Percentiles rank a stretch among this genome's conserved stretches.
These are phyloP conservation scores for Dicyrtomina minuta DNA, from an alignment of 2,888 invertebrate species.

Conservation along the genomic window DNA sequence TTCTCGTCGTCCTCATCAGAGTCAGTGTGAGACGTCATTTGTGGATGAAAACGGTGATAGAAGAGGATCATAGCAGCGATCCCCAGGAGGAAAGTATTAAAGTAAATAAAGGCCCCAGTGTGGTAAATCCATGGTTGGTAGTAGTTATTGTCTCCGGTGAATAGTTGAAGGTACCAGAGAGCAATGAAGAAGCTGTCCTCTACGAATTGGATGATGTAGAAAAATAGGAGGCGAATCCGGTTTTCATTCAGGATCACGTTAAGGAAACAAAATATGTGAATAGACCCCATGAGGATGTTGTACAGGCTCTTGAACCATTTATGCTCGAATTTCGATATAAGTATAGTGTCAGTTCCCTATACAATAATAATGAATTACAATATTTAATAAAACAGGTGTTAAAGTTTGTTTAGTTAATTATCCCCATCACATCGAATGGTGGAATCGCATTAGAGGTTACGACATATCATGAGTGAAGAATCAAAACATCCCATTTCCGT, in stretches of 20 bases:
- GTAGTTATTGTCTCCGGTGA: too few species aligned
- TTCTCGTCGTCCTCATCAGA: too few species aligned
- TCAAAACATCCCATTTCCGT: too few species aligned
- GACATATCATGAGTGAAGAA: too few species aligned
- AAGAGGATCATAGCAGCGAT: background rate
- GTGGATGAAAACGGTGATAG: too few species aligned
- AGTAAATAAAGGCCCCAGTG: background rate
- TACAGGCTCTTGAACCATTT: constrained; percentile 1
- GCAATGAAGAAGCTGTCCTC: constrained; percentile 5
- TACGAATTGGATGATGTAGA: background rate
- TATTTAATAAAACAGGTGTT: too few species aligned
- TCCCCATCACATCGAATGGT: too few species aligned
- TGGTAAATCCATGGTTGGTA: constrained; percentile 8
- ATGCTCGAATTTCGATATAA: background rate
- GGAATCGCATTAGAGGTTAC: too few species aligned
- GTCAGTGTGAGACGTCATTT: too few species aligned
- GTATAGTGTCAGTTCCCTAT: background rate
- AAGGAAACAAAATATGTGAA: constrained; percentile 18
- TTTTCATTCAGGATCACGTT: constrained; percentile 1
- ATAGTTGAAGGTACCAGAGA: constrained; percentile 9
- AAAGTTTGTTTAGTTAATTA: too few species aligned
- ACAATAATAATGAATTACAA: too few species aligned
- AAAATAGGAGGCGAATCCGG: background rate
- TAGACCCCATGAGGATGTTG: constrained; percentile 1
- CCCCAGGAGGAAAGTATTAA: background rate